Base-by-base conservation (phyloP, 2,797 vertebrate species). In the Antrozous pallidus region DNA sequence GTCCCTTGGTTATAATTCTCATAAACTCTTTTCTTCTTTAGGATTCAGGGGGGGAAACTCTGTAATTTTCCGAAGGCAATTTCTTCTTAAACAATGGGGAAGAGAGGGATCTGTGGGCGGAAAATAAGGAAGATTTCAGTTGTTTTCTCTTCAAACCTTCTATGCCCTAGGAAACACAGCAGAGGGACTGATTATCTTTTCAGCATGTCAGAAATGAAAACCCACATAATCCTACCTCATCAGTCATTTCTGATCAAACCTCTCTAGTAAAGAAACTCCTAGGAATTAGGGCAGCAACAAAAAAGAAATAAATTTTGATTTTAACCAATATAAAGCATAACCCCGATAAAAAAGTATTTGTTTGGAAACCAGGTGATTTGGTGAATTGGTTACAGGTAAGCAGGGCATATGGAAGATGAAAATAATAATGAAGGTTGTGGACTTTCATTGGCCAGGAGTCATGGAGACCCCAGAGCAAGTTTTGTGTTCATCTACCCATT, bases 41-140 rank as follows among this genome's bases (percentile, higher is more conserved):
- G 54, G 33, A 80, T 45, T 11, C 36, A 42, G 78, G 14, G 4
- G 20, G 4, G 24, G n/a, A 58, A 31, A 18, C 58, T 31, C 31
- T 69, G 74, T 45, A 69, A 73, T 91, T 94, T 94, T 79, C 70
- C 83, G 65, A 94, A 95, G 69, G 63, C 82, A 87, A 84, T 77
- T 92, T 91, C 42, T 73, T 51, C 83, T 93, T 70, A 92, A 88
- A 94, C 16, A 67, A 6, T 61, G 28, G 67, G 73, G 31, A 45
- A 75, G 56, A 69, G 40, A 56, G 61, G 26, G 28, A 80, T 33
- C 24, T 75, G 18, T 61, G 16, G 54, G 22, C 2, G 20, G 20
- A 54, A 71, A 42, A 49, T 20, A 93, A 92, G 61, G 33, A 73
- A 54, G 22, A 81, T 81, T 61, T 85, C 51, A 71, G 63, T 54